Base-by-base conservation (phyloP, 2,888 invertebrate genomes). In the Lutraria lutraria region DNA sequence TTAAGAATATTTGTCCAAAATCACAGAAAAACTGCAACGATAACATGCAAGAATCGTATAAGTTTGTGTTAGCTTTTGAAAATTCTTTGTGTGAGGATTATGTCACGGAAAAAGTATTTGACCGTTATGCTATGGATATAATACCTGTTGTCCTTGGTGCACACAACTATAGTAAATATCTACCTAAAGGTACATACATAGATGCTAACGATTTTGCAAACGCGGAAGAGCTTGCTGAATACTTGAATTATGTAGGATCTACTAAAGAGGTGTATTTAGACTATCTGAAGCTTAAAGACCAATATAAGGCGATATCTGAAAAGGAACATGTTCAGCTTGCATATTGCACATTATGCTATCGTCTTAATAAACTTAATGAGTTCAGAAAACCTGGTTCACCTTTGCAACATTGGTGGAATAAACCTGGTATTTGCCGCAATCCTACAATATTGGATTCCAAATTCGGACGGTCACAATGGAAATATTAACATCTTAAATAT, bases 61-160 rank as follows among this genome's bases (percentile, higher is more conserved):
- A 88, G 25, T 93, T 93, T 84, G 92, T 90, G 84, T 76, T 93
- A 21, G 90, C 93, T 6, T 93, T 93, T 88, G 93, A 93, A 81
- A 93, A 93, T 79, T 89, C 92, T 16, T 8, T 93, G 10, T 93
- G 93, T 83, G 68, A 68, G 25, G 93, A 93, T 88, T 93, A 93
- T 60, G 82, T 93, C 2, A 90, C 93, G 15, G 93, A 93, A 82
- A 93, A 93, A 34, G 89, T 87, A 21, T 90, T 89, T 56, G 86
- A 86, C 29, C 91, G 91, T 85, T 89, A 90, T 19, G 54, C 56
- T n/a, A 83, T 87, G 43, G 86, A 93, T 31, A 89, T 91, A 29
- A 86, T 93, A 21, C 80, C 86, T 3, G 90, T 93, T 21, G 89
- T 91, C 21, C 76, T 90, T 19, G 90, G 92, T 43, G 88, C 88